Conservation (phyloP, 2,888 invertebrate genomes). For the Artemia sp. region DNA sequence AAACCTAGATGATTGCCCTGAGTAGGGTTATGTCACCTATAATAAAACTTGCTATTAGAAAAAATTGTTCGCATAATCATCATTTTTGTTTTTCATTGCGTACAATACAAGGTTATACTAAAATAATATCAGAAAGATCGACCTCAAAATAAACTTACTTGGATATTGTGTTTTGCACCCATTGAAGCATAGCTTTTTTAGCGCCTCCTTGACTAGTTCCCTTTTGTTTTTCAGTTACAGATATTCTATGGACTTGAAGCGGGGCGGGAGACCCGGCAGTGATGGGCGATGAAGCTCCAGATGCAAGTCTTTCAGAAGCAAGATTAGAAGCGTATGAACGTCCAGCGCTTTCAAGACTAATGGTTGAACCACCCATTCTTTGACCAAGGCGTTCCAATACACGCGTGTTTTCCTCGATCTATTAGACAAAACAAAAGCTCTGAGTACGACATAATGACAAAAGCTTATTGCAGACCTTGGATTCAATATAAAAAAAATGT, state of each 20-base stretch:
- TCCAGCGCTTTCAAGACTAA: constrained; percentile 26
- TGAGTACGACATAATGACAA: neutral
- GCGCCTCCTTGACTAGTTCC: constrained; percentile 32
- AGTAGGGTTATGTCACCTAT: too few relatives aligned
- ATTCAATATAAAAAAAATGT: too few relatives aligned
- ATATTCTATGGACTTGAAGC: constrained; percentile 40
- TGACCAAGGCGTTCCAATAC: constrained; percentile 69
- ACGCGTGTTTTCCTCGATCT: constrained; percentile 90
- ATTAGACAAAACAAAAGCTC: constrained; percentile 27
- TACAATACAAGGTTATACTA: too few relatives aligned
- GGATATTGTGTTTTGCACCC: constrained; percentile 82
- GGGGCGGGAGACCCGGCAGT: constrained; percentile 35
- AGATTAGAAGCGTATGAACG: constrained; percentile 18
- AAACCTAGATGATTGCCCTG: too few relatives aligned
- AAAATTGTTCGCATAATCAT: too few relatives aligned
- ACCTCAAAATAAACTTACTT: constrained; percentile 35
- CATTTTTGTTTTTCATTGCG: too few relatives aligned
- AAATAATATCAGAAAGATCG: too few relatives aligned
- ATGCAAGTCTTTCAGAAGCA: constrained; percentile 22
- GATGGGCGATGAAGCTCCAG: constrained; percentile 30
- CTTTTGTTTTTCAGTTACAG: constrained; percentile 28
- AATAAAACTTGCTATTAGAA: too few relatives aligned
- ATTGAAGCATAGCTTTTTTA: constrained; percentile 68
- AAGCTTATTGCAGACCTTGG: too few relatives aligned
- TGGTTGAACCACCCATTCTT: constrained; percentile 53